phyloP scores from a whole-genome alignment of 2,797 vertebrate genomes.

The Urocyon cinereoargenteus region DNA sequence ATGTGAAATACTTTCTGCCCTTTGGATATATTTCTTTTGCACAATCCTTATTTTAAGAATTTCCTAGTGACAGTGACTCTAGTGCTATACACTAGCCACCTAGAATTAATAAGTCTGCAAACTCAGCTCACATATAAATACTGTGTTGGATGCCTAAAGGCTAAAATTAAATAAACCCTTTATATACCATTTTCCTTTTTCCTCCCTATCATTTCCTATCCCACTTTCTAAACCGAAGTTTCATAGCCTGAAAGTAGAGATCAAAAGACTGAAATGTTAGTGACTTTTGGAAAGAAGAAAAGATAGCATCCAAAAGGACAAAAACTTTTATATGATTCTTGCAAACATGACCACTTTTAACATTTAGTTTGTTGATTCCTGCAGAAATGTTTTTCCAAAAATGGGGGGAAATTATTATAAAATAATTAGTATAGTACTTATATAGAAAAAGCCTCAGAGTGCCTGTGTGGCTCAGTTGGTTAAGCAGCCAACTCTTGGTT shows the following conservation, averaged over 20 bases:
- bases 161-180: slow-evolving; percentile 6
- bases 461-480: neutral
- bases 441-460: neutral
- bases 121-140: neutral
- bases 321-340: slow-evolving; percentile 48
- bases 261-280: slow-evolving; percentile 42
- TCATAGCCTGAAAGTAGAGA: neutral
- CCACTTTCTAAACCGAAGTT: neutral
- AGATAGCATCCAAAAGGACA: neutral
- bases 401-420: neutral
- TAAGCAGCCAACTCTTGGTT: neutral
- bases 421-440: neutral
- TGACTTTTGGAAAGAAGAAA: neutral
- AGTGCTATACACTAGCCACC: neutral
- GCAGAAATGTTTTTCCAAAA: slow-evolving; percentile 19
- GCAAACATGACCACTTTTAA: neutral
- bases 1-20: neutral
- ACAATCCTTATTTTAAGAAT: neutral
- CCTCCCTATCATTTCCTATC: neutral
- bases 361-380: neutral
- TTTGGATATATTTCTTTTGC: neutral
- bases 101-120: neutral
- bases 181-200: neutral
- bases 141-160: neutral
- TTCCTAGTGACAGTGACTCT: neutral